Evolutionary conservation across 1,140 invertebrate species (phyloP), one percentile per base, ranked within the genome.

Genomic region (Ceratosolen solmsi): DNA sequence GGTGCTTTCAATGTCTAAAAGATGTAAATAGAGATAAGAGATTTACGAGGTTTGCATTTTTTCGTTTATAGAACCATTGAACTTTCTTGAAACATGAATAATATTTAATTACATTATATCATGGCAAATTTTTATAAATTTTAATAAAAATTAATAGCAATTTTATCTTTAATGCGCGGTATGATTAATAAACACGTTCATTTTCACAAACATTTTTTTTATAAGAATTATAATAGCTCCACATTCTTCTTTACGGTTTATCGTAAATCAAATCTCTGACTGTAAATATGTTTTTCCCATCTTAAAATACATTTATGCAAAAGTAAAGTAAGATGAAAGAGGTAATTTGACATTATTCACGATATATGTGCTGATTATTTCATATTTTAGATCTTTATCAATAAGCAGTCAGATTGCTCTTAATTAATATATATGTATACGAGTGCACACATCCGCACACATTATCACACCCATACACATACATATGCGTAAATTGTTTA

Each of bases 231-330:
- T 38, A 68, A n/a, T n/a, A 38, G 0, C 0, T 11, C 63, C 20
- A 38, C 36, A 68, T 68, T 68, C 30, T 65, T 65, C 17, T 68
- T 68, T 68, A 68, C 27, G 22, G 33, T 20, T 22, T 38, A 36
- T 68, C 63, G 36, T 68, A 68, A 68, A 68, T 68, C 63, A 68
- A 68, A 38, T n/a, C 20, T 36, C 17, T 38, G 15, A 38, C 33
- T 36, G 60, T 63, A 38, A 38, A 38, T 65, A 22, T 68, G 63
- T 38, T 68, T 68, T 68, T 15, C 63, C 25, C 63, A 8, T 68
- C 36, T 17, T 68, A 68, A 68, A 38, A 68, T 68, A 68, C 33
- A 68, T 68, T 38, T 38, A n/a, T 68, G 63, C 63, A 68, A 68
- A 20, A 68, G 33, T 68, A 38, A 38, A 68, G 63, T 38, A 36